phyloP scores from a whole-genome alignment of 35 echinoderm and acorn worm species.

The Heliocidaris tuberculata region DNA sequence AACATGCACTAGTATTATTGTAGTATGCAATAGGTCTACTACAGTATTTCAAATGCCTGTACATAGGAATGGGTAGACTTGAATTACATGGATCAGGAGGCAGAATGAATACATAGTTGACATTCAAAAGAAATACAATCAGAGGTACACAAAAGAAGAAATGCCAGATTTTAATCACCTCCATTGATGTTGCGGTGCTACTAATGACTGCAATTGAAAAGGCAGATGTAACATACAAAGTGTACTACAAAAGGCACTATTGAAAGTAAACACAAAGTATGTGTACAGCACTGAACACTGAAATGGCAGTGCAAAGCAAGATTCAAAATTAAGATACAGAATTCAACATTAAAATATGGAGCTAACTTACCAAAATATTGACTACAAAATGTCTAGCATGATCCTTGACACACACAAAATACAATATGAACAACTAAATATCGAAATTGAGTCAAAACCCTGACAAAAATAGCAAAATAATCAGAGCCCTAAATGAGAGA shows the following conservation, averaged over 20 bases:
- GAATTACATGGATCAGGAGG: background rate
- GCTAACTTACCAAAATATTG: too few species aligned
- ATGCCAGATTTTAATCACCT: background rate
- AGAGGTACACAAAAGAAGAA: slow-evolving; percentile 13
- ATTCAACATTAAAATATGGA: too few species aligned
- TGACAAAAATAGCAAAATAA: too few species aligned
- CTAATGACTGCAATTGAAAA: background rate
- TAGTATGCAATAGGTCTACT: background rate
- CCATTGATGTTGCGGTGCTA: background rate
- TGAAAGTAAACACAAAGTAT: background rate
- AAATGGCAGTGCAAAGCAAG: background rate
- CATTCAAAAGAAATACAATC: slow-evolving; percentile 28
- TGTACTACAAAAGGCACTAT: background rate
- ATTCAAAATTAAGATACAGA: background rate
- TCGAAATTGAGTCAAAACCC: too few species aligned
- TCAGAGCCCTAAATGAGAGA: too few species aligned
- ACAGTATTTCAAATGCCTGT: background rate
- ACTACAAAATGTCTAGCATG: too few species aligned
- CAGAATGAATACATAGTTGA: slow-evolving; percentile 22
- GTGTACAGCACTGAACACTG: background rate
- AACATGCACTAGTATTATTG: background rate
- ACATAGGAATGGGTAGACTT: background rate
- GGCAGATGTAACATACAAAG: background rate
- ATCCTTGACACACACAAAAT: too few species aligned
- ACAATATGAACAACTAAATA: too few species aligned